Evolutionary conservation across 2,113 vertebrate genomes (phyloP), one percentile per base, ranked within the genome.

Genomic region (Pantherophis guttatus): DNA sequence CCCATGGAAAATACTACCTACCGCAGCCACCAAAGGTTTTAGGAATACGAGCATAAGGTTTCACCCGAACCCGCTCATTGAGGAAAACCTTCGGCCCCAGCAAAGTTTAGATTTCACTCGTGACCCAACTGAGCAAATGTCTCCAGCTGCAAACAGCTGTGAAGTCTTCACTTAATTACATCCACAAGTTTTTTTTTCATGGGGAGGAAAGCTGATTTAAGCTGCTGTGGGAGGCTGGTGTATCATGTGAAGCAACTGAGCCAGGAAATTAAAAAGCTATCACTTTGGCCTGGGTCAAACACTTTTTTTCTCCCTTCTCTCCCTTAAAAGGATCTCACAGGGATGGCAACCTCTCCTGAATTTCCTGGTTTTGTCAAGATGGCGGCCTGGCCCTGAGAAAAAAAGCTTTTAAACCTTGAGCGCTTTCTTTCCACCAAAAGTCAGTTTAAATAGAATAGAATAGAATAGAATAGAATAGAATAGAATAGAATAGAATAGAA

Each of bases 131-230:
- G 48, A 86, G 33, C 54, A 91, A 96, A 92, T 92, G 93, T 55
- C 92, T 94, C 92, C 95, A 95, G 95, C 96, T 95, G 96, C 95
- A 96, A 95, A 94, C 95, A 96, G 96, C 97, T 96, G 96, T 89
- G 88, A 52, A 87, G 39, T 93, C 95, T 3, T 0, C 65, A 29
- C 21, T 94, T 89, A 90, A 94, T 48, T 92, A 91, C 70, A 53
- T 6, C 90, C 92, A 19, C 81, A 39, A 95, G 94, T 4, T 55
- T 59, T 29, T 87, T 94, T 9, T 92, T 94, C 87, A 85, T 19
- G 0, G 0, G 75, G 33, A 81, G 75, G 33, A 44, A 44, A 21
- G 33, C 33, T 44, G 75, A 81, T 44, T 81, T 44, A 44, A 81
- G 33, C 33, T 3, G 75, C 17, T 44, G 17, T 21, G 75, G 91